These are phyloP conservation scores for Colaptes auratus DNA, from an alignment of 2,113 vertebrate species.

Conservation along the genomic window DNA sequence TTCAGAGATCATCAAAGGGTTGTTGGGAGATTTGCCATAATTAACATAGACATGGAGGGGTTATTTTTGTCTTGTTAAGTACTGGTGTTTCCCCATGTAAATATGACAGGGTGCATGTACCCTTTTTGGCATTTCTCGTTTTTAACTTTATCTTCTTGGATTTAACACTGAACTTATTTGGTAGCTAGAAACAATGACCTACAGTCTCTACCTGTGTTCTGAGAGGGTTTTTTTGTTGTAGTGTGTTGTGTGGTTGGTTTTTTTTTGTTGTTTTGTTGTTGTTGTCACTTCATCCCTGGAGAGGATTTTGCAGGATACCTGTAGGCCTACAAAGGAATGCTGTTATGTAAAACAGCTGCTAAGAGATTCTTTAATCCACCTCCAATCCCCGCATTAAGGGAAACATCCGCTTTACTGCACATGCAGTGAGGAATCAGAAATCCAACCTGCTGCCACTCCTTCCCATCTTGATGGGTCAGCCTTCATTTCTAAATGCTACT, in stretches of 20 bases:
- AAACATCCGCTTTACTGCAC: slow-evolving; percentile 16
- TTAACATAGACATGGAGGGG: not conserved
- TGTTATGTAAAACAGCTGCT: not conserved
- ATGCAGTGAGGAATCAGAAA: not conserved
- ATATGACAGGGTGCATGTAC: not conserved
- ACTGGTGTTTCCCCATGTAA: slow-evolving; percentile 1
- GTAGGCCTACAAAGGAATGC: not conserved
- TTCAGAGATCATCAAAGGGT: not conserved
- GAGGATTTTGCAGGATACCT: not conserved
- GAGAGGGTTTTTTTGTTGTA: not conserved
- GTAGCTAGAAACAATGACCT: not conserved
- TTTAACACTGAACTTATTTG: not conserved
- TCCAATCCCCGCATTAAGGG: slow-evolving; percentile 1
- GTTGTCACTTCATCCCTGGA: not conserved
- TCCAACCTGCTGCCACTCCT: not conserved
- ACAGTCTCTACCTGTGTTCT: not conserved
- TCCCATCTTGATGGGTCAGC: not conserved
- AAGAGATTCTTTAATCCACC: slow-evolving; percentile 36
- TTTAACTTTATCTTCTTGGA: not conserved
- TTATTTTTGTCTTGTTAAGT: slow-evolving; percentile 48
- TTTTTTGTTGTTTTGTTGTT: not conserved
- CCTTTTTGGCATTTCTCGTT: not conserved
- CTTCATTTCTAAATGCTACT: not conserved
- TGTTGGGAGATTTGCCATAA: slow-evolving; percentile 36
- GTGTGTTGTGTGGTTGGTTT: not conserved